Evolutionary conservation across 1,140 invertebrate species (phyloP).

Genomic region (Bombus vancouverensis): DNA sequence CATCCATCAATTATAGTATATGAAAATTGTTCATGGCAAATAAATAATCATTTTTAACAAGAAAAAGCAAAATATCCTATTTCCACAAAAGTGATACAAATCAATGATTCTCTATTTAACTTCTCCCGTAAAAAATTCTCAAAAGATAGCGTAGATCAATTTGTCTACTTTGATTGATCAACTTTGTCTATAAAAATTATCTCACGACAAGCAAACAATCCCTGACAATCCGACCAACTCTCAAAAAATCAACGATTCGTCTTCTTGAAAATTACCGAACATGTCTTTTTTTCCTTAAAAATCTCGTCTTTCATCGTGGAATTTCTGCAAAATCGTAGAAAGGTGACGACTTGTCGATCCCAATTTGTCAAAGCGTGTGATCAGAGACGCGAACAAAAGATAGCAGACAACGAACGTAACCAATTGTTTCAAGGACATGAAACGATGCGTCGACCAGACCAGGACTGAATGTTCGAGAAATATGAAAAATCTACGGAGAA

Average conservation of each 20-base stretch:
- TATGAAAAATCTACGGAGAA: neutral
- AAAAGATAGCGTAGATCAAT: neutral
- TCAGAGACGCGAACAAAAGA: neutral
- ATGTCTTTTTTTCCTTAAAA: too few species aligned
- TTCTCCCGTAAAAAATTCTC: neutral
- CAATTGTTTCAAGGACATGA: slow-evolving; percentile 36
- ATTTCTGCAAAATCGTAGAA: neutral
- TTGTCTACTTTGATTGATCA: too few species aligned
- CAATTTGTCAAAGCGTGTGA: neutral
- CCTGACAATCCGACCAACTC: too few species aligned
- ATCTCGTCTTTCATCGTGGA: neutral
- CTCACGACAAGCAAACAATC: too few species aligned
- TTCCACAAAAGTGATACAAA: neutral
- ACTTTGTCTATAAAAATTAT: neutral
- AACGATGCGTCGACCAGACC: neutral
- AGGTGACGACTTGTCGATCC: neutral
- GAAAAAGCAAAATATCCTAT: neutral
- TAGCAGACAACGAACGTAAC: neutral
- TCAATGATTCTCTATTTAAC: neutral
- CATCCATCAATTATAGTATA: neutral
- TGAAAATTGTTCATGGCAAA: neutral
- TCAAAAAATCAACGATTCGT: neutral
- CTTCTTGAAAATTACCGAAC: neutral
- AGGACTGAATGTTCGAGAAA: slow-evolving; percentile 42
- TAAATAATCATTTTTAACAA: neutral